Percentiles rank a stretch among this genome's conserved stretches.
phyloP scores from a whole-genome alignment of 1,140 invertebrate species.

The Drosophila santomea region DNA sequence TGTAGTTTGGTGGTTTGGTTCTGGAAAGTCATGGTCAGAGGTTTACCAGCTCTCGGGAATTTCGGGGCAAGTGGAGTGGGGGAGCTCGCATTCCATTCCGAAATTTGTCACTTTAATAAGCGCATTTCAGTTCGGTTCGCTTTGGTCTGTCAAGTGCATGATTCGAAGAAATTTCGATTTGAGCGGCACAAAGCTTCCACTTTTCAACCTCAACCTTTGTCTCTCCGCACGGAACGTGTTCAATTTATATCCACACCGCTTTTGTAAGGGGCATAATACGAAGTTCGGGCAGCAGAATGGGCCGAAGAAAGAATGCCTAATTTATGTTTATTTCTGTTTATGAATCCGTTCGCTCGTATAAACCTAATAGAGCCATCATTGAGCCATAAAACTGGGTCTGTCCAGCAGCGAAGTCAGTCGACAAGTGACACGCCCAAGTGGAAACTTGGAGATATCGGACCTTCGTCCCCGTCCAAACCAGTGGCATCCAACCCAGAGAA shows the following conservation, averaged over 20 bases:
- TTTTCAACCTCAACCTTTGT: constrained; percentile 33
- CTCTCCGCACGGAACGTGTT: constrained; percentile 55
- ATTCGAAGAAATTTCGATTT: constrained; percentile 38
- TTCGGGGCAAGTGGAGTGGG: neutral
- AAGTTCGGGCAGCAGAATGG: neutral
- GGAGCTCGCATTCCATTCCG: constrained; percentile 24
- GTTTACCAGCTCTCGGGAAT: constrained; percentile 20
- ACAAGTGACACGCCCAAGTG: constrained; percentile 31
- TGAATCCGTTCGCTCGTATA: constrained; percentile 73
- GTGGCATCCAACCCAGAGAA: constrained; percentile 17
- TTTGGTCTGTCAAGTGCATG: constrained; percentile 60
- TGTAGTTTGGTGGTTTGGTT: constrained; percentile 29
- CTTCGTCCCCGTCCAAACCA: constrained; percentile 10
- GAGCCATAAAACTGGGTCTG: constrained; percentile 69
- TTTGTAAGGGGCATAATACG: constrained; percentile 22
- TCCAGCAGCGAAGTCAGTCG: constrained; percentile 11
- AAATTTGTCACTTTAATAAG: constrained; percentile 81
- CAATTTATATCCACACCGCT: constrained; percentile 45
- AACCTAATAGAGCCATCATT: constrained; percentile 79
- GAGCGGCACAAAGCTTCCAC: constrained; percentile 13
- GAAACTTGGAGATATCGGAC: constrained; percentile 21
- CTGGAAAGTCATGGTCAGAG: constrained; percentile 65
- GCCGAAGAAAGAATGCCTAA: constrained; percentile 43
- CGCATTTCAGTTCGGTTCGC: constrained; percentile 41
- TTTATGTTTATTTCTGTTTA: constrained; percentile 80